phyloP scores from a whole-genome alignment of 2,888 invertebrate genomes.

The Euclidia mi region DNA sequence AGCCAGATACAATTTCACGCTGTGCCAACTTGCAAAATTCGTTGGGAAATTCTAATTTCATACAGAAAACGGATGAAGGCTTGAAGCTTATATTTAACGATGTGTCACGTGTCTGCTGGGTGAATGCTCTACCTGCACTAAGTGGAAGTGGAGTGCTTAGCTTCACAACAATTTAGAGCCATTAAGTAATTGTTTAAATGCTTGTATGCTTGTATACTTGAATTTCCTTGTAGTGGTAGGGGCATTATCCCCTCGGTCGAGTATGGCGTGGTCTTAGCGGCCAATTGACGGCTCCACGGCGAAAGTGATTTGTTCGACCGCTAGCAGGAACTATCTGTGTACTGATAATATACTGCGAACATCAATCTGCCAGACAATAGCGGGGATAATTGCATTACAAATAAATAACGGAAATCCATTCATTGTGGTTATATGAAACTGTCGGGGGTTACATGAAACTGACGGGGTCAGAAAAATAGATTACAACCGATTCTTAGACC shows the following conservation, averaged over 20 bases:
- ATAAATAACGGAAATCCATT: neutral
- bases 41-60: conserved; percentile 85
- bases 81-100: conserved; percentile 62
- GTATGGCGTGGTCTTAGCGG: neutral
- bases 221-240: conserved; percentile 2
- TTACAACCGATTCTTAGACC: too few species aligned
- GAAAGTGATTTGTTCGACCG: conserved; percentile 7
- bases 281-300: conserved; percentile 1
- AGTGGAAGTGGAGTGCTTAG: conserved; percentile 41
- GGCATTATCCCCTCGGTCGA: neutral
- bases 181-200: conserved; percentile 41
- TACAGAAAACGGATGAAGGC: conserved; percentile 72
- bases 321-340: conserved; percentile 5
- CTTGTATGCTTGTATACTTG: conserved; percentile 23
- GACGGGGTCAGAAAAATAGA: too few species aligned
- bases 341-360: conserved; percentile 8
- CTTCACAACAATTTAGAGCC: conserved; percentile 25
- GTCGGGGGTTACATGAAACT: too few species aligned
- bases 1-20: conserved; percentile 88
- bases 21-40: conserved; percentile 86
- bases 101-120: conserved; percentile 56
- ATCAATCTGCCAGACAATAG: conserved; percentile 3
- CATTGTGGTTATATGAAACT: too few species aligned
- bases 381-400: conserved; percentile 5
- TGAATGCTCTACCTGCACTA: conserved; percentile 50